Evolutionary conservation across 2,888 invertebrate genomes (phyloP), one percentile per base, ranked within the genome.

Genomic region (Argyresthia goedartella): DNA sequence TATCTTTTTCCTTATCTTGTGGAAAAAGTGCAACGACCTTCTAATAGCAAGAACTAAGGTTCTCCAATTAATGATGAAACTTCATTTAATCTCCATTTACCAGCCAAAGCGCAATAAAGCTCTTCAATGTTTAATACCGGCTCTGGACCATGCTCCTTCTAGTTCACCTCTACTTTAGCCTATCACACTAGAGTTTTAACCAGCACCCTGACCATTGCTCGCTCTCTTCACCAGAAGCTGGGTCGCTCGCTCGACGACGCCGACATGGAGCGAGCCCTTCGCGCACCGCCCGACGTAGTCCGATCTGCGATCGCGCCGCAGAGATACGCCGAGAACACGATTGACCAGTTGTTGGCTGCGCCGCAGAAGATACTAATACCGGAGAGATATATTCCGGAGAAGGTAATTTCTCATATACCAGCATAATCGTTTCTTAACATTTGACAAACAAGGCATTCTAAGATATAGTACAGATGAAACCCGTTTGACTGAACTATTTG

Each of bases 361-460:
- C 97, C 97, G 11, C 93, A 93, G 74, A 96, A 96, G 85, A 96
- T 97, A 61, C 87, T 93, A 56, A 97, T 97, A 64, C 97, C 97
- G 0, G 96, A 97, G 80, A 89, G 97, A 60, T 97, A 97, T 67
- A 93, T 96, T 62, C 96, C 96, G 16, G 96, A 97, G 74, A 93
- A 94, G 87, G 91, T 94, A 46, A 46, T 44, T 39, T 11, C 36
- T 36, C n/a, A 25, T 25, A 25, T 25, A 25, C n/a, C n/a, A n/a
- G 16, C 13, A 41, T 41, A 25, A 6, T 34, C n/a, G 39, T 51
- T 48, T 25, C 8, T 16, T 48, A 11, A 8, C 9, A 15, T 43
- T 4, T 35, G 14, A 42, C 43, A 47, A 39, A 15, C 39, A 52
- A 59, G n/a, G n/a, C n/a, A n/a, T n/a, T n/a, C n/a, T n/a, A n/a